phyloP scores from a whole-genome alignment of 2,888 invertebrate genomes.

The Acrobeloides nanus region DNA sequence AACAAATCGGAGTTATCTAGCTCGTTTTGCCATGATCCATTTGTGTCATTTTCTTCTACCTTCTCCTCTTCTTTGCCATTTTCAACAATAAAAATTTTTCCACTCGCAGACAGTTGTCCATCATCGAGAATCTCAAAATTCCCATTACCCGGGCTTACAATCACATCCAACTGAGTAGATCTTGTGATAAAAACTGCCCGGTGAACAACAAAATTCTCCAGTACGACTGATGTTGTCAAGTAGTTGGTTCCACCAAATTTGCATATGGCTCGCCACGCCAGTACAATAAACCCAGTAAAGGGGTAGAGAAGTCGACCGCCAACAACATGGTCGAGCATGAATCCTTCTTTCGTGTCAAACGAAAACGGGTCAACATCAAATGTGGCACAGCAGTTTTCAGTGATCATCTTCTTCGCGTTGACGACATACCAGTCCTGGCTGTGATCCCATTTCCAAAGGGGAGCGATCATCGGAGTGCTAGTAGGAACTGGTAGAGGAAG shows the following conservation, averaged over 20 bases:
- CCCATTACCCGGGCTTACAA: slow-evolving; percentile 50
- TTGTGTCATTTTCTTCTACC: slow-evolving; percentile 44
- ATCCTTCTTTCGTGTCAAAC: slow-evolving; percentile 49
- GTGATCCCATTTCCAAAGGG: slow-evolving; percentile 82
- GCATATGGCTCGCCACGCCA: slow-evolving; percentile 59
- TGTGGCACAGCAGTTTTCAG: slow-evolving; percentile 67
- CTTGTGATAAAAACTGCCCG: slow-evolving; percentile 81
- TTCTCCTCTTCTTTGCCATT: slow-evolving; percentile 40
- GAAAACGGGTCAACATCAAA: slow-evolving; percentile 53
- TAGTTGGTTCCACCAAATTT: slow-evolving; percentile 51
- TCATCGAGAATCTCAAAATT: slow-evolving; percentile 51
- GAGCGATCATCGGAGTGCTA: slow-evolving; percentile 75
- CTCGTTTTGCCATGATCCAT: slow-evolving; percentile 17
- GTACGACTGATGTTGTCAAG: slow-evolving; percentile 68
- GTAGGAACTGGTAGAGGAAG: slow-evolving; percentile 75
- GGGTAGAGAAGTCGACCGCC: slow-evolving; percentile 83
- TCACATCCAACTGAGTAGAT: slow-evolving; percentile 58
- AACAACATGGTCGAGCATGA: slow-evolving; percentile 64
- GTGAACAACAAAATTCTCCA: slow-evolving; percentile 82
- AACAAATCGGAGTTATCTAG: slow-evolving; percentile 51
- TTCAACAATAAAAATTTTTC: slow-evolving; percentile 49
- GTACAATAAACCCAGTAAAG: slow-evolving; percentile 74
- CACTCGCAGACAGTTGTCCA: slow-evolving; percentile 49
- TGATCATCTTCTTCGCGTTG: slow-evolving; percentile 55
- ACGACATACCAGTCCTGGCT: slow-evolving; percentile 77